A percentile compares a stretch with the other conserved stretches of the same genome.
Evolutionary conservation across 2,888 invertebrate species (phyloP).

Genomic region (Limnephilus auricula): DNA sequence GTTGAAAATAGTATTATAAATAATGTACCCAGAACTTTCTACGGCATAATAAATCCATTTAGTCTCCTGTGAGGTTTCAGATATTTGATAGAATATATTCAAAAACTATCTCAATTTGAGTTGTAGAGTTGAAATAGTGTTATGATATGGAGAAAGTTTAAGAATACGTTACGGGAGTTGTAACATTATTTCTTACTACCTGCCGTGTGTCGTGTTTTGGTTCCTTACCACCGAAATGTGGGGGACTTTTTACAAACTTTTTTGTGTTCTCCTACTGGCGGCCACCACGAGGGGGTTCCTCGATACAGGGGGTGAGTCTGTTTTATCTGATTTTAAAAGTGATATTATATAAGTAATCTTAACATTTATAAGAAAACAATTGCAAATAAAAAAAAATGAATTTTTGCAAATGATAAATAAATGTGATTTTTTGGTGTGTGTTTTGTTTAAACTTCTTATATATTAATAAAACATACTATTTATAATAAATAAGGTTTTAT

Average conservation of each 20-base stretch:
- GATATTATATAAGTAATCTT: too few species aligned
- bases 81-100: slow-evolving; percentile 46
- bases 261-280: slow-evolving; percentile 42
- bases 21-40: not conserved
- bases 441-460: too few species aligned
- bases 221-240: slow-evolving; percentile 19
- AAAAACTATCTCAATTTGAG: slow-evolving; percentile 47
- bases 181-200: not conserved
- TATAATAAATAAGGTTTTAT: too few species aligned
- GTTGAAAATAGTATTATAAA: not conserved
- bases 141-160: slow-evolving; percentile 44
- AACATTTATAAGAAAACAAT: too few species aligned
- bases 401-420: too few species aligned
- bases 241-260: slow-evolving; percentile 46
- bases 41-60: slow-evolving; percentile 27
- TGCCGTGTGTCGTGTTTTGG: not conserved
- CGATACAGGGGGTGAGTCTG: slow-evolving; percentile 62
- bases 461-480: too few species aligned
- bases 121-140: slow-evolving; percentile 44
- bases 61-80: not conserved
- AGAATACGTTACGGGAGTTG: slow-evolving; percentile 44
- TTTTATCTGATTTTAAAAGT: not conserved
- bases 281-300: slow-evolving; percentile 62
- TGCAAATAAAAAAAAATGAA: too few species aligned
- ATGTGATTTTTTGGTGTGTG: too few species aligned